These are phyloP conservation scores for Momotus momota DNA, from an alignment of 2,797 vertebrate species.

Conservation along the genomic window DNA sequence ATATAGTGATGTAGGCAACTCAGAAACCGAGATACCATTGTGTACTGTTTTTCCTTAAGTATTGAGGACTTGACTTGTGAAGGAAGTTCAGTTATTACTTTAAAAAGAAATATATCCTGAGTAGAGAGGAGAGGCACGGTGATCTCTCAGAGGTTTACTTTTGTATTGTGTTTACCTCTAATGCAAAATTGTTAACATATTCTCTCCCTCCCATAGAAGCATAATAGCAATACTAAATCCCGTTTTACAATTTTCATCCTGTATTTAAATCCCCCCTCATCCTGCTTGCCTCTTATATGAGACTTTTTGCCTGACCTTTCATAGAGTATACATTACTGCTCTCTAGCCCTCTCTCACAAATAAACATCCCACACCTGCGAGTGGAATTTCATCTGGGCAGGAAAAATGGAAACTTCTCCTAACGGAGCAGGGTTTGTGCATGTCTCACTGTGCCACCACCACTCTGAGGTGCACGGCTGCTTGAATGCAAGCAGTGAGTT, in stretches of 20 bases:
- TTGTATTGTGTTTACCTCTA: neutral
- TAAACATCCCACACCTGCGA: constrained; percentile 27
- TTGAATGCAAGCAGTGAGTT: neutral
- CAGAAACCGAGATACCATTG: neutral
- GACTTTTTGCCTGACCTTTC: neutral
- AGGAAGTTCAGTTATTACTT: neutral
- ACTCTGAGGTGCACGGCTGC: neutral
- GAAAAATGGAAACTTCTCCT: constrained; percentile 30
- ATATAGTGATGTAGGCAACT: neutral
- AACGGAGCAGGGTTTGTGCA: neutral
- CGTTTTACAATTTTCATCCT: constrained; percentile 41
- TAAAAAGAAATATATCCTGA: neutral
- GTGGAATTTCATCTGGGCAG: constrained; percentile 55
- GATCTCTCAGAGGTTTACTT: neutral
- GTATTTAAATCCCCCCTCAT: constrained; percentile 41
- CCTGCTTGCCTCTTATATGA: neutral
- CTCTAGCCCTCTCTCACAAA: neutral
- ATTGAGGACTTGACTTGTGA: neutral
- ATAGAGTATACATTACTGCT: neutral
- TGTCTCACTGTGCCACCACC: neutral
- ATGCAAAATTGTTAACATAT: neutral
- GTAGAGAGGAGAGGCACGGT: neutral
- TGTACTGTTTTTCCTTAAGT: neutral
- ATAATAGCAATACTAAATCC: constrained; percentile 15
- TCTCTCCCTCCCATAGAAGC: neutral